Base-by-base conservation (phyloP, 2,113 vertebrate species). In the Platysteira castanea region DNA sequence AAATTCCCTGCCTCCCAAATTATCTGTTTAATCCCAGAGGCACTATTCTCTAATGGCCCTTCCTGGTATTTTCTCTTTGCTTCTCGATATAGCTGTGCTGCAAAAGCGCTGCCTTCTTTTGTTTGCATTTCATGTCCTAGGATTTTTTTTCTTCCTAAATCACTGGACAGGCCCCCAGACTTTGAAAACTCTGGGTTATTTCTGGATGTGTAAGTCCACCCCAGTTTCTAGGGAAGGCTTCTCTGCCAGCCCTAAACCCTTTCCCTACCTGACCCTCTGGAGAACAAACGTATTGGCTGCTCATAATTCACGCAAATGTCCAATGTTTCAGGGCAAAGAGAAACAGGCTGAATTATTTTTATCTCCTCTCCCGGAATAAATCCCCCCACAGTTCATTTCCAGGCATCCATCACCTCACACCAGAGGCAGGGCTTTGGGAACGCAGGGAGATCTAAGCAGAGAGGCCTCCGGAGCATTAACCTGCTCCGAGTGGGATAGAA, bases 381-480 rank as follows among this genome's bases (percentile, higher is more conserved):
- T 97, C 95, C 71, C 57, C 10, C 2, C 89, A 93, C 95, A 94
- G 92, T 88, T 97, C 92, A 97, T 97, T 97, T 96, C 91, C 94
- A 97, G 91, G 76, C 95, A 96, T 96, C 89, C 95, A 85, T 97
- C 95, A 94, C 84, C 61, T 93, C 87, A 90, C 95, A 95, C 95
- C 91, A 94, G 47, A 57, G 85, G 57, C 71, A 80, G 67, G 41
- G 56, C 86, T 92, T 87, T 93, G 73, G 89, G 92, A 93, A 94
- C 15, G 11, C 67, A 69, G 67, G 65, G 73, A 93, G 95, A 96
- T 96, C 92, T 95, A 87, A 96, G 94, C 13, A 0, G 71, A 47
- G 64, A 80, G 87, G 89, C 90, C 88, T 96, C 95, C 0, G 3
- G 81, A 91, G 78, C 54, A 94, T 74, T 95, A 95, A 90, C 92